Evolutionary conservation across 2,113 vertebrate species (phyloP).

Genomic region (Origma solitaria): DNA sequence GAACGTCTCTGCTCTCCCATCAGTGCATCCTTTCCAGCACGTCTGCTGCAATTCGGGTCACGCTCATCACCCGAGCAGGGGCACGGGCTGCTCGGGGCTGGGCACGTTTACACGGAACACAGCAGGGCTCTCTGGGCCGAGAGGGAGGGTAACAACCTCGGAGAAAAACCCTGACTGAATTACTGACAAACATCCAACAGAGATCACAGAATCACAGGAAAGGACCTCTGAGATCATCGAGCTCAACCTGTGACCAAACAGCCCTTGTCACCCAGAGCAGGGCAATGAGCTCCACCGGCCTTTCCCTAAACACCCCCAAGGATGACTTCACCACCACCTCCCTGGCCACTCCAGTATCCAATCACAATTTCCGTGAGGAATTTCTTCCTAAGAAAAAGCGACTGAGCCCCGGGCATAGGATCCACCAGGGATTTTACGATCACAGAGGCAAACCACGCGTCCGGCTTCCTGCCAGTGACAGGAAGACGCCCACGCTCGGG

Average conservation of each 20-base stretch:
- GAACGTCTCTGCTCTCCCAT: not conserved
- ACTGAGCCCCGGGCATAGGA: not conserved
- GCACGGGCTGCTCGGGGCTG: not conserved
- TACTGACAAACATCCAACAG: accelerated
- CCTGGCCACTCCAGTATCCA: not conserved
- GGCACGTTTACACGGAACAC: accelerated
- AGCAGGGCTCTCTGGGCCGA: not conserved
- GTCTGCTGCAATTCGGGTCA: not conserved
- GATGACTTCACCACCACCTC: not conserved
- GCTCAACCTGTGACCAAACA: not conserved
- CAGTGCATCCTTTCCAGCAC: not conserved
- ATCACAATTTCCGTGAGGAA: accelerated
- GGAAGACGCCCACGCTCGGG: accelerated
- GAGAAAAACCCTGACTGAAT: not conserved
- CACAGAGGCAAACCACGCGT: accelerated
- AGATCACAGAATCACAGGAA: accelerated
- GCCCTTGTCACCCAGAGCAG: accelerated
- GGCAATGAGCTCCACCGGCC: not conserved
- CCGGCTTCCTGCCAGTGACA: accelerated
- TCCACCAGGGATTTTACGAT: not conserved
- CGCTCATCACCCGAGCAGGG: not conserved
- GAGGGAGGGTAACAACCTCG: accelerated
- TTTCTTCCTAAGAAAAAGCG: not conserved
- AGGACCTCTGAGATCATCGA: too few relatives aligned
- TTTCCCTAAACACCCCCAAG: accelerated